Conservation (phyloP, 1,140 invertebrate genomes). For the Leptinotarsa lineolata region DNA sequence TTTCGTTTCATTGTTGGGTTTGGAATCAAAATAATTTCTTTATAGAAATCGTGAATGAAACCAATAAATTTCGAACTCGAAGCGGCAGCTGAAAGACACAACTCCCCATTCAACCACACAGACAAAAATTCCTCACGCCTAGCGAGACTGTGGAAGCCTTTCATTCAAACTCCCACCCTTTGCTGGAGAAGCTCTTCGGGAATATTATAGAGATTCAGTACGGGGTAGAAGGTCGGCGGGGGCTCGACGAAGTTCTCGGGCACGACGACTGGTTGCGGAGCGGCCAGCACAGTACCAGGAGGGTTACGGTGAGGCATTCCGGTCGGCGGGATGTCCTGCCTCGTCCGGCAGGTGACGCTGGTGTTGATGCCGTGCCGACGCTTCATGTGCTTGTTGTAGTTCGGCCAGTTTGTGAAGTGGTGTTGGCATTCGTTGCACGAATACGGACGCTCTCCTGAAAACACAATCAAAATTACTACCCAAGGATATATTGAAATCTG, state of each 20-base stretch:
- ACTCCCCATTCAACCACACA: no score
- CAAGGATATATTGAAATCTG: no score
- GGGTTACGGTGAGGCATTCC: slow-evolving; percentile 55
- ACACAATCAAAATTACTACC: no score
- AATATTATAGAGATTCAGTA: slow-evolving; percentile 51
- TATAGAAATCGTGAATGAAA: no score
- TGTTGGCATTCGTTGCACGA: slow-evolving; percentile 65
- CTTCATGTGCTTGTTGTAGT: slow-evolving; percentile 79
- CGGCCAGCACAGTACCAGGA: slow-evolving; percentile 52
- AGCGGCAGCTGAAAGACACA: no score
- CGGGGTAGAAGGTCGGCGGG: slow-evolving; percentile 46
- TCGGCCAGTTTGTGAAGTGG: slow-evolving; percentile 77
- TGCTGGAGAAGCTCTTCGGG: slow-evolving; percentile 48
- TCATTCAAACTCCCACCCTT: slow-evolving; percentile 23
- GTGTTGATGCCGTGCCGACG: slow-evolving; percentile 67
- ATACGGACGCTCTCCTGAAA: slow-evolving; percentile 61
- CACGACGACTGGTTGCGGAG: slow-evolving; percentile 41
- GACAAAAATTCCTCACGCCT: no score
- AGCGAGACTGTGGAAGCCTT: no score
- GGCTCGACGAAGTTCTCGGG: slow-evolving; percentile 36
- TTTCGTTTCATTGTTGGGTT: no score
- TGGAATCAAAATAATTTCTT: no score
- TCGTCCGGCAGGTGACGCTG: slow-evolving; percentile 51
- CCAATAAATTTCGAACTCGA: no score
- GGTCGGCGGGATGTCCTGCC: slow-evolving; percentile 53